Evolutionary conservation across 1,140 invertebrate genomes (phyloP), one percentile per base, ranked within the genome.

Genomic region (Pseudomyrmex gracilis): DNA sequence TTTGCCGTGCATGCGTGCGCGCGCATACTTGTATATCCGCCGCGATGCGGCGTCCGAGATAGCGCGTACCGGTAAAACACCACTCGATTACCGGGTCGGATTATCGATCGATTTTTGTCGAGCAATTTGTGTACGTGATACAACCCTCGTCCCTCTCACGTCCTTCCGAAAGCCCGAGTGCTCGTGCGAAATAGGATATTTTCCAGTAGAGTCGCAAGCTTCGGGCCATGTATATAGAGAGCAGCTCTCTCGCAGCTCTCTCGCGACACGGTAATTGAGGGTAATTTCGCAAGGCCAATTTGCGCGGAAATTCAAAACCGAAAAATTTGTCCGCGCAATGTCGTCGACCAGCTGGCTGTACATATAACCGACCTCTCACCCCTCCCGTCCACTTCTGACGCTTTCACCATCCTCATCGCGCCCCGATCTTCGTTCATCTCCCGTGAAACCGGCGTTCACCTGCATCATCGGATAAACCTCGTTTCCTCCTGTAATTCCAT

Each of bases 401-500:
- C 17, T 55, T 80, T 34, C 17, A 53, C 24, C 13, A n/a, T 10
- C n/a, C 7, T 10, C 20, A 43, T 51, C 10, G n/a, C 49, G 20
- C 13, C 73, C 68, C 66, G 87, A 89, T 89, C 89, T 84, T 57
- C 73, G 34, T 57, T 84, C 68, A 61, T 68, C 82, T 80, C 47
- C 71, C 63, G 70, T 60, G 80, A 85, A 91, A 89, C 90, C 73
- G 53, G 70, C 84, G 51, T 91, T 92, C 90, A 91, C 89, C 90
- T 91, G 90, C 89, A 90, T 92, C 92, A 92, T 93, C 89, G 89
- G 84, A 34, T 87, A 92, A 94, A 91, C 89, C 78, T 85, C 88
- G 90, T 94, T 94, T 92, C 73, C 90, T 89, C 85, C 82, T 88
- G 78, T 90, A 92, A 94, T 93, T 93, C 86, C 89, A 93, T 94